Conservation (phyloP, 2,113 vertebrate species). For the Sebastes schlegelii region DNA sequence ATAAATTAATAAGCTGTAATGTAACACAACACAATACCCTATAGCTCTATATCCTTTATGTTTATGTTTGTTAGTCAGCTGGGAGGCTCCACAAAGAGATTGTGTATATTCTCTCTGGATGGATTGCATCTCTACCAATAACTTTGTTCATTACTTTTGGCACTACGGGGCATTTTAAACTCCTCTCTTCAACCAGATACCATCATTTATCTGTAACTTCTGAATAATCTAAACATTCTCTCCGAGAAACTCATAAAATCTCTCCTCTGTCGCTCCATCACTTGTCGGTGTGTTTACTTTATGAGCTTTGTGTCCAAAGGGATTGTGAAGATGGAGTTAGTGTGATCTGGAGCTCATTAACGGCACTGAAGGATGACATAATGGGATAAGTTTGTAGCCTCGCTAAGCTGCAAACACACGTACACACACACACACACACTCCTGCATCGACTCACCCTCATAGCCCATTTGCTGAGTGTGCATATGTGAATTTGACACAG, state of each 20-base stretch:
- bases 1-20: neutral
- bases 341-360: conserved; percentile 54
- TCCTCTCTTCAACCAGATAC: conserved; percentile 2
- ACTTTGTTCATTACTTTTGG: conserved; percentile 25
- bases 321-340: conserved; percentile 30
- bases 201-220: neutral
- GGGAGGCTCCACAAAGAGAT: neutral
- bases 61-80: neutral
- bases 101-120: neutral
- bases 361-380: conserved; percentile 22
- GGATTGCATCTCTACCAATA: neutral
- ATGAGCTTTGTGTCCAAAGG: conserved; percentile 34
- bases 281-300: conserved; percentile 24
- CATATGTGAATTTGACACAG: conserved; percentile 2
- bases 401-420: conserved; percentile 25
- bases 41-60: neutral
- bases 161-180: conserved; percentile 19
- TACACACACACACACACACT: conserved; percentile 6
- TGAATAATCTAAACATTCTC: conserved; percentile 29
- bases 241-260: conserved; percentile 22
- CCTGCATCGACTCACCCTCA: neutral
- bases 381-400: conserved; percentile 33
- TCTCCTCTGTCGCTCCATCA: conserved; percentile 8
- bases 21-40: neutral
- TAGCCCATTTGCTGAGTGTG: neutral